Percentiles rank a stretch among this genome's conserved stretches.
Evolutionary conservation across 2,113 vertebrate species (phyloP).

Genomic region (Zapus hudsonius): DNA sequence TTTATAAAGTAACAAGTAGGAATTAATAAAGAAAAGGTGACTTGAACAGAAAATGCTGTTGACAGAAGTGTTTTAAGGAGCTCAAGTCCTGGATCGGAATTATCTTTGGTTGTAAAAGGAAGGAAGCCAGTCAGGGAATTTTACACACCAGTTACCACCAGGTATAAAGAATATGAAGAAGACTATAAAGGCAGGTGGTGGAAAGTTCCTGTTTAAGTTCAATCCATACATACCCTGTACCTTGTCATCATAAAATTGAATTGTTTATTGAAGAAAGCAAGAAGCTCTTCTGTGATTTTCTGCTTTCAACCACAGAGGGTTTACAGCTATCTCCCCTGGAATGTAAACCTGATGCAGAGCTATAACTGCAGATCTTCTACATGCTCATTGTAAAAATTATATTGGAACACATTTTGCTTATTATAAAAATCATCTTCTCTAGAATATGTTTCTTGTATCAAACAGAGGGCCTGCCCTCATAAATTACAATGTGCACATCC

Average conservation of each 20-base stretch:
- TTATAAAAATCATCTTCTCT: constrained; percentile 58
- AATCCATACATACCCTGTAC: constrained; percentile 77
- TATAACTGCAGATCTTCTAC: constrained; percentile 45
- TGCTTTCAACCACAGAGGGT: constrained; percentile 63
- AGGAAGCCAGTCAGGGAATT: constrained; percentile 45
- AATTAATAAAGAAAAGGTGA: constrained; percentile 45
- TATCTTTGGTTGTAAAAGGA: constrained; percentile 58
- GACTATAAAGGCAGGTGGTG: constrained; percentile 65
- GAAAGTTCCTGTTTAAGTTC: constrained; percentile 80
- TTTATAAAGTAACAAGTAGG: constrained; percentile 12
- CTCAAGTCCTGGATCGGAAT: constrained; percentile 44
- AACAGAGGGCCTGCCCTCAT: not conserved
- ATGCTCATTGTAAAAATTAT: constrained; percentile 24
- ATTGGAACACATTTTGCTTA: constrained; percentile 49
- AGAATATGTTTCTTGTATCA: not conserved
- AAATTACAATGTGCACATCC: not conserved
- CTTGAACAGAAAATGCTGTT: constrained; percentile 16
- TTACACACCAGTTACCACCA: constrained; percentile 55
- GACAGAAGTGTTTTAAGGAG: constrained; percentile 50
- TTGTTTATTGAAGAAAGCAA: constrained; percentile 80
- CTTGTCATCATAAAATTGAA: constrained; percentile 80
- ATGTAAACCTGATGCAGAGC: constrained; percentile 74
- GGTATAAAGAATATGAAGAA: constrained; percentile 59
- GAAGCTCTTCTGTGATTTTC: constrained; percentile 71
- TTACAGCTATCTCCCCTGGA: constrained; percentile 71